These are phyloP conservation scores for Phylloscopus trochilus DNA, from an alignment of 2,113 vertebrate genomes.

Conservation along the genomic window DNA sequence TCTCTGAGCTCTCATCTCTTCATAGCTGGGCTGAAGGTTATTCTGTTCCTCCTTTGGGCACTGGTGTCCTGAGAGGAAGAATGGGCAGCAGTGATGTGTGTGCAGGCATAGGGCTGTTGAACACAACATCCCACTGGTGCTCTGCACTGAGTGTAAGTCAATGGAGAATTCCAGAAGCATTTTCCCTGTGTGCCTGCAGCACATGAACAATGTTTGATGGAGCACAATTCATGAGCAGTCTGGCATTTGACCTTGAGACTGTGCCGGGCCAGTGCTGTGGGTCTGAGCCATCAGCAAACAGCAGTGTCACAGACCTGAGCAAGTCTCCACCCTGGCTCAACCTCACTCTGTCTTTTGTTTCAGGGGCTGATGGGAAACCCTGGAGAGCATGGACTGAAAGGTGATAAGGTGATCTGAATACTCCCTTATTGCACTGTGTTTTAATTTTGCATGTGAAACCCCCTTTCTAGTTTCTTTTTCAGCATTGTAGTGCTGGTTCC, in stretches of 20 bases:
- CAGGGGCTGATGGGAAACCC: slow-evolving; percentile 95
- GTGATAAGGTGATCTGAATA: slow-evolving; percentile 99
- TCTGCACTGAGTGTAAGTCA: background rate
- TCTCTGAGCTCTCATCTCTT: background rate
- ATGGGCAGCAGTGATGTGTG: background rate
- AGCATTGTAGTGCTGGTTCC: background rate
- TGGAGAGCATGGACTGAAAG: slow-evolving; percentile 99
- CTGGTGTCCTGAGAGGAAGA: background rate
- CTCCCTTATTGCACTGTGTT: slow-evolving; percentile 96
- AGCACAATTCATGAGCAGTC: background rate
- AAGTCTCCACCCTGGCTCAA: background rate
- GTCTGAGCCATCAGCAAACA: background rate
- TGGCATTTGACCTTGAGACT: background rate
- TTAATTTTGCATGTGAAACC: slow-evolving; percentile 73
- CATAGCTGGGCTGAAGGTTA: background rate
- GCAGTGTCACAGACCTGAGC: background rate
- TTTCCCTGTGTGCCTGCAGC: background rate
- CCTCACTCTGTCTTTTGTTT: slow-evolving; percentile 48
- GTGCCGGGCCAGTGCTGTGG: background rate
- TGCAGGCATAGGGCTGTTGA: background rate
- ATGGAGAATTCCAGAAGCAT: background rate
- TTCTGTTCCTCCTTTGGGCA: background rate
- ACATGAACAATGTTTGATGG: background rate
- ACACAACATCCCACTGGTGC: background rate
- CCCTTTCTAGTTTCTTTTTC: background rate